phyloP scores from a whole-genome alignment of 2,888 invertebrate species.

The Limnephilus lunatus region DNA sequence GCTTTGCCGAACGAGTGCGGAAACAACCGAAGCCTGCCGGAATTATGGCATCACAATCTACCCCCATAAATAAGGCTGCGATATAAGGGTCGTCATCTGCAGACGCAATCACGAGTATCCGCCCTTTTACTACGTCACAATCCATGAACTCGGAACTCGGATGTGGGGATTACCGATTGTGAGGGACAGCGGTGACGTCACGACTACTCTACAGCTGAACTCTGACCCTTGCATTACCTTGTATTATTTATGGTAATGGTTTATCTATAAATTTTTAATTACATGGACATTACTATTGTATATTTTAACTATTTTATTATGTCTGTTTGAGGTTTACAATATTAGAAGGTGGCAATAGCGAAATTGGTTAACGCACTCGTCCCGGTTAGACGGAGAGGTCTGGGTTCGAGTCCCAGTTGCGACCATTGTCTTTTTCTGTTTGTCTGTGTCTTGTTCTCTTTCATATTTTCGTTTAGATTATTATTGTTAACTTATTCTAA shows the following conservation, averaged over 20 bases:
- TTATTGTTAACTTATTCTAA: too few relatives aligned
- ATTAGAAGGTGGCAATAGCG: too few relatives aligned
- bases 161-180: constrained; percentile 37
- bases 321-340: neutral
- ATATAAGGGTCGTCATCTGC: constrained; percentile 58
- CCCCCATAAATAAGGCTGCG: constrained; percentile 58
- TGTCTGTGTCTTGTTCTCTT: too few relatives aligned
- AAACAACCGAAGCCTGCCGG: constrained; percentile 44
- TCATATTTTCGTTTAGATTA: too few relatives aligned
- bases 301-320: neutral
- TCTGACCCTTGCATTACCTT: neutral
- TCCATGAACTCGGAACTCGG: constrained; percentile 40
- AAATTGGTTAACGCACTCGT: too few relatives aligned
- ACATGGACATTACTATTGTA: neutral
- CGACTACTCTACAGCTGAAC: neutral
- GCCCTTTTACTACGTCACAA: constrained; percentile 47
- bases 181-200: constrained; percentile 33
- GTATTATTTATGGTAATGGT: neutral
- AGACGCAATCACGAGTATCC: constrained; percentile 53
- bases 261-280: neutral
- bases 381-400: too few relatives aligned
- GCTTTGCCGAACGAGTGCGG: constrained; percentile 37
- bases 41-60: constrained; percentile 56
- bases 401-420: too few relatives aligned
- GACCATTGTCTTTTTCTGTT: too few relatives aligned